Conservation (phyloP, 2,888 invertebrate genomes). For the Tridacna gigas region DNA sequence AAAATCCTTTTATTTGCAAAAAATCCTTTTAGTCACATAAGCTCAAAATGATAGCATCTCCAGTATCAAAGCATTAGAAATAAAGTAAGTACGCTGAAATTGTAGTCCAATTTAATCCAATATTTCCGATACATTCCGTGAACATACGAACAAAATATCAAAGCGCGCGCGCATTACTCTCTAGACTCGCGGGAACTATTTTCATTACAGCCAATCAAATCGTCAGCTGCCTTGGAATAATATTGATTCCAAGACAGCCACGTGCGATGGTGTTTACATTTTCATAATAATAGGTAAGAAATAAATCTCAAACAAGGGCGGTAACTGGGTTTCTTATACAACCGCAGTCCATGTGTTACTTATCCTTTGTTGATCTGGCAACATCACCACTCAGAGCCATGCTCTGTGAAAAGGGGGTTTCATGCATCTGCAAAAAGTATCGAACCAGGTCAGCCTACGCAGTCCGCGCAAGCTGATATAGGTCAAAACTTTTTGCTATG, state of each 20-base stretch:
- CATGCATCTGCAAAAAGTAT: too few relatives aligned
- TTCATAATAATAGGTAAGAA: background rate
- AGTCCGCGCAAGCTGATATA: too few relatives aligned
- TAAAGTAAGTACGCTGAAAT: conserved; percentile 24
- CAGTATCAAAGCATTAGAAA: conserved; percentile 20
- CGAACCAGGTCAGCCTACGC: too few relatives aligned
- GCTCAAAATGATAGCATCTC: background rate
- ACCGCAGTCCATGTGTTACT: too few relatives aligned
- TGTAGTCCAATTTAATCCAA: conserved; percentile 37
- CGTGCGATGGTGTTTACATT: conserved; percentile 26
- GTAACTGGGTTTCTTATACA: too few relatives aligned
- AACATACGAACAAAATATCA: conserved; percentile 32
- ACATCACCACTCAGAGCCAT: too few relatives aligned
- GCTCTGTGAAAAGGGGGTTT: too few relatives aligned
- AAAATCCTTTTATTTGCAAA: background rate
- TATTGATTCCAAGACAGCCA: conserved; percentile 14
- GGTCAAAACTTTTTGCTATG: too few relatives aligned
- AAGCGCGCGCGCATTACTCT: conserved; percentile 29
- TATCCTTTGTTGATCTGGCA: too few relatives aligned
- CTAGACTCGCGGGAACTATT: conserved; percentile 21
- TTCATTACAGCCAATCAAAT: conserved; percentile 30
- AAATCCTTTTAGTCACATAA: background rate
- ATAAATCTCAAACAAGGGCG: background rate
- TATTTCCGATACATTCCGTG: conserved; percentile 37
- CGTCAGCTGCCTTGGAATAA: conserved; percentile 9